Conservation (phyloP, 2,888 invertebrate species). For the Drosophila nr. perissopoda region DNA sequence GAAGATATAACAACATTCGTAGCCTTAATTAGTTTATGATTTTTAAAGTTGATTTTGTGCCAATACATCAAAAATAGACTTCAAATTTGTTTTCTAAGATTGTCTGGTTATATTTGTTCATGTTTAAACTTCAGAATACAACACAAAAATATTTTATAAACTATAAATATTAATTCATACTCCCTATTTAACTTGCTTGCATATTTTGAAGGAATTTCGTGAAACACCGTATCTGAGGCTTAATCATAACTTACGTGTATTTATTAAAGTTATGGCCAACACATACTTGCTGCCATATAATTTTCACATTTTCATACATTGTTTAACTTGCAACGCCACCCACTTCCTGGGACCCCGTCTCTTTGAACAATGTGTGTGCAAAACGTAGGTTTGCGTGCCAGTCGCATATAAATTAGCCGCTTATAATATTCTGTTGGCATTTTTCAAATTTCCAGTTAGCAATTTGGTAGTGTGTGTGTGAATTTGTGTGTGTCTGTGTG, state of each 20-base stretch:
- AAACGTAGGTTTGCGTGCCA: slow-evolving; percentile 81
- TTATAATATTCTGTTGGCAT: slow-evolving; percentile 80
- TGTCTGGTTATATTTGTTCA: too few relatives aligned
- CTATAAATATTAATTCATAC: background rate
- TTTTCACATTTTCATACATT: slow-evolving; percentile 79
- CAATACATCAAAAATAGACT: background rate
- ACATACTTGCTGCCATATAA: slow-evolving; percentile 73
- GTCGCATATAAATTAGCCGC: slow-evolving; percentile 75
- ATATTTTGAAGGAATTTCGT: slow-evolving; percentile 9
- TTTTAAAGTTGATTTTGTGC: background rate
- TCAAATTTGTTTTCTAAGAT: background rate
- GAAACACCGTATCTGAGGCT: slow-evolving; percentile 13
- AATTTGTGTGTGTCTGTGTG: slow-evolving; percentile 3
- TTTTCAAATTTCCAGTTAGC: slow-evolving; percentile 79
- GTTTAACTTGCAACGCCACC: slow-evolving; percentile 64
- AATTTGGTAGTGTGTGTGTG: slow-evolving; percentile 55
- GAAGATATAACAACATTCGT: background rate
- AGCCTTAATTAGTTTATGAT: background rate
- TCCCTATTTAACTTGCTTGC: background rate
- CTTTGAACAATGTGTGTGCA: slow-evolving; percentile 71
- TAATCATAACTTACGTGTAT: slow-evolving; percentile 64
- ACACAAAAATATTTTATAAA: background rate
- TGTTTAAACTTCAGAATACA: background rate
- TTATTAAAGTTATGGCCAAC: slow-evolving; percentile 76
- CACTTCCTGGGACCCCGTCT: slow-evolving; percentile 33